These are phyloP conservation scores for Caenorhabditis wallacei DNA, from an alignment of 2,888 invertebrate species.

Conservation along the genomic window DNA sequence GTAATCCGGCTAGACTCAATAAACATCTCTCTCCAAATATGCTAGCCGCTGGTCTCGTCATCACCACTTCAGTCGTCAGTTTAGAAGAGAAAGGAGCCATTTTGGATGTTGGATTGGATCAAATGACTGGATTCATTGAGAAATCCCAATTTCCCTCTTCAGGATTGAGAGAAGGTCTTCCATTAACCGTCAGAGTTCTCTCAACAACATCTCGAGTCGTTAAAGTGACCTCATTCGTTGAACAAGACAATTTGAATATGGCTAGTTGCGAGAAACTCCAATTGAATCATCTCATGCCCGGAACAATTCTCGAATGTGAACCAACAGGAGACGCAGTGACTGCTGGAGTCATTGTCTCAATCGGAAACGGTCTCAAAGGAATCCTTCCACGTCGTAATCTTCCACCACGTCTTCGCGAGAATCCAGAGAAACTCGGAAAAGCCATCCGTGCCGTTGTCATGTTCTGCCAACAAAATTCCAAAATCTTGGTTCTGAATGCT, in stretches of 20 bases:
- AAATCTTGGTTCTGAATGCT: slow-evolving; percentile 78
- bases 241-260: slow-evolving; percentile 69
- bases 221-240: slow-evolving; percentile 74
- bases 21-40: slow-evolving; percentile 75
- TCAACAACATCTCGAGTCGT: slow-evolving; percentile 70
- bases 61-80: slow-evolving; percentile 77
- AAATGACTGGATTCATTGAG: slow-evolving; percentile 76
- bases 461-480: slow-evolving; percentile 77
- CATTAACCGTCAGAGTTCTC: slow-evolving; percentile 74
- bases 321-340: slow-evolving; percentile 74
- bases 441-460: slow-evolving; percentile 78
- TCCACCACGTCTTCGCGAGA: slow-evolving; percentile 80
- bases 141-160: slow-evolving; percentile 66
- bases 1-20: slow-evolving; percentile 75
- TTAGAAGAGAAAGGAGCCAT: slow-evolving; percentile 82
- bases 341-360: slow-evolving; percentile 74
- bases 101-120: slow-evolving; percentile 78
- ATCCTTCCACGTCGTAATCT: slow-evolving; percentile 76
- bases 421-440: slow-evolving; percentile 72
- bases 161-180: slow-evolving; percentile 71
- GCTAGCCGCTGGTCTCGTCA: slow-evolving; percentile 73
- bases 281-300: slow-evolving; percentile 79
- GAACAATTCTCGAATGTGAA: slow-evolving; percentile 78
- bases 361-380: slow-evolving; percentile 78
- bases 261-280: slow-evolving; percentile 70